Percentiles rank a stretch among this genome's conserved stretches.
Conservation (phyloP, 2,888 invertebrate species). For the Anorthoa munda region DNA sequence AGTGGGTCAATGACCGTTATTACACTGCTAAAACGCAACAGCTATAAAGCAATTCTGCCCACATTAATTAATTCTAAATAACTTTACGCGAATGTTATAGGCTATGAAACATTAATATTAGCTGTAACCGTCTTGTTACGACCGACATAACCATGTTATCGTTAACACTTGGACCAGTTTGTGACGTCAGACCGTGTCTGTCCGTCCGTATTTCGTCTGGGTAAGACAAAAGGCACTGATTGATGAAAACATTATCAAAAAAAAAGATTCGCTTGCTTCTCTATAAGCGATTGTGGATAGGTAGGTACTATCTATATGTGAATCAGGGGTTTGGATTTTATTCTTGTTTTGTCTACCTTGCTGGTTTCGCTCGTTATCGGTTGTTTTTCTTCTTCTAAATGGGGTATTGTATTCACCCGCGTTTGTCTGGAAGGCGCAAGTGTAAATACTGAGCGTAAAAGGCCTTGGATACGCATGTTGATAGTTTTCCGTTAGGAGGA, state of each 20-base stretch:
- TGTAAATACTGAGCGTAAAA: background rate
- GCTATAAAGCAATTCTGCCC: slow-evolving; percentile 12
- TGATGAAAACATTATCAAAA: slow-evolving; percentile 73
- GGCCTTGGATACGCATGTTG: too few species aligned
- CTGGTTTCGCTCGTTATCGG: background rate
- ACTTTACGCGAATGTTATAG: slow-evolving; percentile 61
- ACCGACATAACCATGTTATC: slow-evolving; percentile 50
- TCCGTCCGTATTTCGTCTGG: slow-evolving; percentile 1
- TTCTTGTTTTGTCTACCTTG: slow-evolving; percentile 13
- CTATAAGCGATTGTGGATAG: slow-evolving; percentile 69
- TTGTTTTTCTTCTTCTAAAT: background rate
- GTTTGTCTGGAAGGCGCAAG: background rate
- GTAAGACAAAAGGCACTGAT: slow-evolving; percentile 72
- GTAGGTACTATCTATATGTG: slow-evolving; percentile 38
- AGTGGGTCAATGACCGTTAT: background rate
- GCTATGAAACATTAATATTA: slow-evolving; percentile 59
- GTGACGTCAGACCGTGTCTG: slow-evolving; percentile 20
- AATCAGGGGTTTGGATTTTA: slow-evolving; percentile 13
- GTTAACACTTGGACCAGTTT: slow-evolving; percentile 57
- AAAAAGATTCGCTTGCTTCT: slow-evolving; percentile 74
- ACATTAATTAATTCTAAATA: slow-evolving; percentile 60
- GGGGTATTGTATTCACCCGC: background rate
- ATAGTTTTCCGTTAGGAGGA: background rate
- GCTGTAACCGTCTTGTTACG: slow-evolving; percentile 55
- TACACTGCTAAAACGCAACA: slow-evolving; percentile 1